phyloP scores from a whole-genome alignment of 2,113 vertebrate genomes.

The Orcinus orca region DNA sequence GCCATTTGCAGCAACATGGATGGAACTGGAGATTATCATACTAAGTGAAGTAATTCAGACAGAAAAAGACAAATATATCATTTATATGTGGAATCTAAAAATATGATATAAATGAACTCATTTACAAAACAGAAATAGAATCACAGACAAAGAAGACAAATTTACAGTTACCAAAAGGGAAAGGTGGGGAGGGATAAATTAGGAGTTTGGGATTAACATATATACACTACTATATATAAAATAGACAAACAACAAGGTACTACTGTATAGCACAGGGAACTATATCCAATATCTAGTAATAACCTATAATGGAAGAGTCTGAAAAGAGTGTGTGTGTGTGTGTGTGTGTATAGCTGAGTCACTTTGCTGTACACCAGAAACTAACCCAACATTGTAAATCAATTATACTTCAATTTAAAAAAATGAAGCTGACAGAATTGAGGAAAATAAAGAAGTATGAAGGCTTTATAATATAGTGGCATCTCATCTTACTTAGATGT shows the following conservation, averaged over 20 bases:
- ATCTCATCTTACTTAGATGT: background rate
- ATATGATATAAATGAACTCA: too few species aligned
- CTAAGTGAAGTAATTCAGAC: too few species aligned
- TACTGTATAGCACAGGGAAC: background rate
- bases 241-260: background rate
- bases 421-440: background rate
- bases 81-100: too few species aligned
- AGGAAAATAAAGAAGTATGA: background rate
- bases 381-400: background rate
- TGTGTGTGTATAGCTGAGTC: background rate
- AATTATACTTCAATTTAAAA: background rate
- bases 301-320: background rate
- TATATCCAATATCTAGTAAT: background rate
- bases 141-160: too few species aligned
- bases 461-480: fast-evolving
- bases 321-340: background rate
- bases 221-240: background rate
- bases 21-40: too few species aligned
- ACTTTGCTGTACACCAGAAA: background rate
- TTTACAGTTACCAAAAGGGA: too few species aligned
- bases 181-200: too few species aligned
- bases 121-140: too few species aligned
- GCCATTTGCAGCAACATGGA: too few species aligned
- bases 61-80: too few species aligned
- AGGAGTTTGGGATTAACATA: too few species aligned